Base-by-base conservation (phyloP, 2,797 vertebrate species). In the Dryobates pubescens region DNA sequence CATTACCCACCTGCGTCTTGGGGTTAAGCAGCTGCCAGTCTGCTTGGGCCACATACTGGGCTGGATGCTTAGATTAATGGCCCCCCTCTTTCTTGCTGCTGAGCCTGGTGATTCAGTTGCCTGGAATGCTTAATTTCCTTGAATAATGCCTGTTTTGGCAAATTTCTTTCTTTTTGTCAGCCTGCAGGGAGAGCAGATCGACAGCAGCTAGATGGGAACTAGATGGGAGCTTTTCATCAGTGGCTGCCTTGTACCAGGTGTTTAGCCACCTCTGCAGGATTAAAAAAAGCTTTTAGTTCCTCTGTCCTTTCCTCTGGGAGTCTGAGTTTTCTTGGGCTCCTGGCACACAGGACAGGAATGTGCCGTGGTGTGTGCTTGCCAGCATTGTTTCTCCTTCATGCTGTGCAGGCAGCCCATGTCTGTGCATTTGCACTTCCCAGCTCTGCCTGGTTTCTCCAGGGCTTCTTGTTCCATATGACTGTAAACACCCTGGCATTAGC, bases 31-130 rank as follows among this genome's bases (percentile, higher is more conserved):
- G 82, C 89, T 85, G 82, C 41, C 88, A 82, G 58, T 14, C 80
- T 91, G 74, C 58, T 81, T 5, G 32, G 36, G 74, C 82, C 93
- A 63, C 85, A 17, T 3, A 3, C 74, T 23, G 82, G 75, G 26
- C 79, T 90, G 22, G 12, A 3, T 7, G 2, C 68, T 82, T 49
- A 34, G 34, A 86, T 86, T 84, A 74, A 91, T 92, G 74, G 45
- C 49, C n/a, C 38, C 86, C 54, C 74, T 32, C 1, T 27, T 76
- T 54, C 77, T 54, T 88, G 47, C 74, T 87, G 70, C 89, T 84
- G 63, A 86, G 79, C 57, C 82, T 75, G 38, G 61, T 94, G 87
- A 88, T 54, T 94, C 91, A 79, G 29, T 83, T 70, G 75, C 89
- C 80, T 71, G 86, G 67, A 86, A 47, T 84, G 77, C 82, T 84